A percentile compares a stretch with the other conserved stretches of the same genome.
Conservation (phyloP, 2,113 vertebrate genomes). For the Danionella cerebrum region DNA sequence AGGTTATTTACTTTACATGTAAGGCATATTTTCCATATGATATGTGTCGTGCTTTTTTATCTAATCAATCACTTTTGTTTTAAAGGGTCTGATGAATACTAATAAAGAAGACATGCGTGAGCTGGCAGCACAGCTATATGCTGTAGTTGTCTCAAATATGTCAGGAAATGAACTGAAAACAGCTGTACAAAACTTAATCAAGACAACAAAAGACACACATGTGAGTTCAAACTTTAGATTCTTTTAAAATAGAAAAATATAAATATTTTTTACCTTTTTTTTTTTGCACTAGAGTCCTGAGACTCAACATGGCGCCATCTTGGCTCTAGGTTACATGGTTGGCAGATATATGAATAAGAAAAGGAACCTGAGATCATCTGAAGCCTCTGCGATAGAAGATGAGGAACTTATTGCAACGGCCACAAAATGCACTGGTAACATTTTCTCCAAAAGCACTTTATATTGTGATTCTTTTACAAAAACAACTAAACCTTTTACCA, state of each 20-base stretch:
- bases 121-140: slow-evolving; percentile 87
- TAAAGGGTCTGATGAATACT: slow-evolving; percentile 87
- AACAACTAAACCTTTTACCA: neutral
- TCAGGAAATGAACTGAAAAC: slow-evolving; percentile 80
- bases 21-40: too few species aligned
- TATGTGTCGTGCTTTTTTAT: too few species aligned
- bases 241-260: too few species aligned
- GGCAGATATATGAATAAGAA: slow-evolving; percentile 83
- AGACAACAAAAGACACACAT: slow-evolving; percentile 87
- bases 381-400: slow-evolving; percentile 66
- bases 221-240: slow-evolving; percentile 55
- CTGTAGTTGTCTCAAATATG: slow-evolving; percentile 84
- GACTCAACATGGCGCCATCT: slow-evolving; percentile 87
- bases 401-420: slow-evolving; percentile 77
- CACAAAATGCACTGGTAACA: slow-evolving; percentile 81
- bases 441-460: neutral
- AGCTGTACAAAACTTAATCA: slow-evolving; percentile 83
- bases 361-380: slow-evolving; percentile 49
- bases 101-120: slow-evolving; percentile 98
- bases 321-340: slow-evolving; percentile 92
- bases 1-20: slow-evolving; percentile 78
- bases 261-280: neutral
- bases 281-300: slow-evolving; percentile 75
- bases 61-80: neutral
- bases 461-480: neutral